Evolutionary conservation across 1,140 invertebrate species (phyloP), one percentile per base, ranked within the genome.

Genomic region (Leptinotarsa lineolata): DNA sequence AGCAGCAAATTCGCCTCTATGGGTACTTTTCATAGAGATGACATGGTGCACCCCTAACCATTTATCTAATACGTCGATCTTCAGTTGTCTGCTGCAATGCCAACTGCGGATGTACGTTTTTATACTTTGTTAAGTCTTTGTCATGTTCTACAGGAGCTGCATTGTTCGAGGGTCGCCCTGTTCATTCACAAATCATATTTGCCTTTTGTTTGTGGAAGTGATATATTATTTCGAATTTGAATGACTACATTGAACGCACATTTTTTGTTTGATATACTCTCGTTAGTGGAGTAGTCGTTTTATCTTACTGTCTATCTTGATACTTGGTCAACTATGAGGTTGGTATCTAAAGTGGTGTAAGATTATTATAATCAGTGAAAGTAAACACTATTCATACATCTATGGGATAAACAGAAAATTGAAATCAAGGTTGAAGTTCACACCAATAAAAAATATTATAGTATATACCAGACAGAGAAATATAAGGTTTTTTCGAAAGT

Each of bases 31-130:
- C n/a, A 58, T 22, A 44, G 54, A 63, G 68, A 71, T 8, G 44
- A 20, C 61, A 68, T 20, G 70, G 48, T 63, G 66, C 68, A 69
- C 68, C 68, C 68, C 68, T 74, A 64, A 60, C 70, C 68, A 22
- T 20, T 72, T 74, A 77, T 77, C 76, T 74, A 24, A 70, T 72
- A 65, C 69, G 76, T 74, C 68, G 76, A 77, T 77, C 76, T 77
- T 73, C 61, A 71, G 68, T 75, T 67, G 58, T 70, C 70, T 74
- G 76, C 70, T 70, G 72, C 70, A 72, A 65, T 74, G 72, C 75
- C 75, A 77, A 77, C 72, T 77, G 75, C 75, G 72, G 69, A 72
- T 77, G 70, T 77, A 72, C 70, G 72, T 70, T 74, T 74, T 77
- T 69, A 69, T 59, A 69, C 45, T 69, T 69, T 69, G 54, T 69